Conservation (phyloP, 2,113 vertebrate species). For the Felis chaus region DNA sequence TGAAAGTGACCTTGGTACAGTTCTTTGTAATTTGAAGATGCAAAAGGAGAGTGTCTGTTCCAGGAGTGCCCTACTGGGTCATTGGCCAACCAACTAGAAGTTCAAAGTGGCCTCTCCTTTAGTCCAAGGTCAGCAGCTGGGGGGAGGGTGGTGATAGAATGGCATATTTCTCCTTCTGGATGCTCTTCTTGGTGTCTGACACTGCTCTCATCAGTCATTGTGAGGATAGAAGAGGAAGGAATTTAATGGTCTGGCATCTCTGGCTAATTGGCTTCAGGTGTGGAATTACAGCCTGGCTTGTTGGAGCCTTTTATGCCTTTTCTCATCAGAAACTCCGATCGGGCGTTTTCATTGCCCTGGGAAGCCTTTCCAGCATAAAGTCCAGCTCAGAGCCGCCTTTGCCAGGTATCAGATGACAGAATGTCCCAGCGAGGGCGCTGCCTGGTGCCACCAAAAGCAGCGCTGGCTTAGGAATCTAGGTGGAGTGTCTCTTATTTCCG, state of each 20-base stretch:
- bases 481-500: conserved; percentile 42
- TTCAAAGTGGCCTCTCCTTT: background rate
- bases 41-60: background rate
- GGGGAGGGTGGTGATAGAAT: background rate
- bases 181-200: background rate
- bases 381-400: background rate
- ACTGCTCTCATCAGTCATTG: background rate
- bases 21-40: conserved; percentile 34
- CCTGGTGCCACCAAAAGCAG: background rate
- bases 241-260: background rate
- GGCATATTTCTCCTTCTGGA: background rate
- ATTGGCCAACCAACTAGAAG: background rate
- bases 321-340: conserved; percentile 44
- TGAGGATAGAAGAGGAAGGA: background rate
- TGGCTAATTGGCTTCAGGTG: background rate
- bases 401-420: conserved; percentile 58
- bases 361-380: conserved; percentile 27
- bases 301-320: conserved; percentile 1
- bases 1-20: background rate
- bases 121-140: background rate
- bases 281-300: conserved; percentile 36
- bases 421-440: conserved; percentile 22
- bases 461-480: conserved; percentile 24
- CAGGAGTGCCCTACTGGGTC: background rate
- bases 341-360: conserved; percentile 11